Conservation (phyloP, 2,113 vertebrate genomes). For the Microtus richardsoni region DNA sequence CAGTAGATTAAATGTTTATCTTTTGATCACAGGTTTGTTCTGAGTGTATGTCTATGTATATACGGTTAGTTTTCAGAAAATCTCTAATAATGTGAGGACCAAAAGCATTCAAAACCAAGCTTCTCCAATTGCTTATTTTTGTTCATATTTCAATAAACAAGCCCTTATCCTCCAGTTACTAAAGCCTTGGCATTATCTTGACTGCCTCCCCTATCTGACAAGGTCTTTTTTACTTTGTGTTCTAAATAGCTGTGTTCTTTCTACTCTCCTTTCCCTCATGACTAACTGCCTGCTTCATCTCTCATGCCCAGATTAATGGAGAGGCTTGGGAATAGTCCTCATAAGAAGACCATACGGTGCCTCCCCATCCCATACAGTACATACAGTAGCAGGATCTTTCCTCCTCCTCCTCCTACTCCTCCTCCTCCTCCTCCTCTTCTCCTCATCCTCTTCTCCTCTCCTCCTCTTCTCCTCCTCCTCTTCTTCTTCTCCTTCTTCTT, state of each 20-base stretch:
- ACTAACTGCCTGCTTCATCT: not conserved
- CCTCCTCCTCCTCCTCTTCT: no score
- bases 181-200: not conserved
- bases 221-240: not conserved
- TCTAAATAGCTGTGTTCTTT: not conserved
- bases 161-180: not conserved
- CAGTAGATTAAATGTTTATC: constrained; percentile 11
- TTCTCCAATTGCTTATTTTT: not conserved
- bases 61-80: not conserved
- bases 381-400: not conserved
- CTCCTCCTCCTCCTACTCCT: no score
- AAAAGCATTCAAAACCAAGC: not conserved
- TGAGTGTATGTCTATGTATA: not conserved
- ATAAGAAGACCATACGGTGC: not conserved
- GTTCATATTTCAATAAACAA: not conserved
- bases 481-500: no score
- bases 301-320: not conserved
- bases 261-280: not conserved
- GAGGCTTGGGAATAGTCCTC: not conserved
- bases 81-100: constrained; percentile 1
- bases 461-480: no score
- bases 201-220: not conserved
- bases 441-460: no score
- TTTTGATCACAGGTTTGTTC: not conserved
- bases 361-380: not conserved